A percentile compares a stretch with the other conserved stretches of the same genome.
phyloP scores from a whole-genome alignment of 2,888 invertebrate species.

The Polydesmus complanatus region DNA sequence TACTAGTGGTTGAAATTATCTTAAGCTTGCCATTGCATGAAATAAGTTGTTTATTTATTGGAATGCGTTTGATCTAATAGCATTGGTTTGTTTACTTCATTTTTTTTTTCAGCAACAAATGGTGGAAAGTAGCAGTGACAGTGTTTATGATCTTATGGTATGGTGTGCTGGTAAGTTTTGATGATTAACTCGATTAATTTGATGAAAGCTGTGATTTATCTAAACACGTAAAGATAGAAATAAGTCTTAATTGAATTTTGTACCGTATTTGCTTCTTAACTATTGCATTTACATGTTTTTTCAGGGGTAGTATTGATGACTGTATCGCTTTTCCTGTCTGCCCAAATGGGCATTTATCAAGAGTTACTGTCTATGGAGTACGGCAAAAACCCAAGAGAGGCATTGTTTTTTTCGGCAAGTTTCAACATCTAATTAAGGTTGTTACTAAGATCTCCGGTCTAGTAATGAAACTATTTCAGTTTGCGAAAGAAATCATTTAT shows the following conservation, averaged over 20 bases:
- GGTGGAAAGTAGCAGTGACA: background rate
- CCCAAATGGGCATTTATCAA: conserved; percentile 18
- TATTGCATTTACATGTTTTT: conserved; percentile 2
- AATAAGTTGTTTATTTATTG: background rate
- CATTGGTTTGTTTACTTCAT: background rate
- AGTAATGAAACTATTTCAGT: no score
- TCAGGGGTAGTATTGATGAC: conserved; percentile 16
- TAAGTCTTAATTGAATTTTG: background rate
- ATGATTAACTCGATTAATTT: background rate
- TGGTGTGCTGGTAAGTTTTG: conserved; percentile 8
- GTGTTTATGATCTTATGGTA: conserved; percentile 7
- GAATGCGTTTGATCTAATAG: background rate
- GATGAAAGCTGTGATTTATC: background rate
- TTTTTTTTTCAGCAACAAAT: background rate
- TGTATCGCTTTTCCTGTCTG: conserved; percentile 16
- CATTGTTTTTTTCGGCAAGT: conserved; percentile 16
- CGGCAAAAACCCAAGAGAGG: conserved; percentile 16
- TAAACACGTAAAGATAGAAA: background rate
- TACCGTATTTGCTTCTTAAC: no score
- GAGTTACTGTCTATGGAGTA: conserved; percentile 13
- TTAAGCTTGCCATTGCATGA: background rate
- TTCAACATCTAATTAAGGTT: background rate
- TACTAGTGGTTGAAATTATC: background rate
- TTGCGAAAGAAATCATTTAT: no score
- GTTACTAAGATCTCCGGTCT: background rate